Evolutionary conservation across 2,888 invertebrate species (phyloP), one percentile per base, ranked within the genome.

Genomic region (Myathropa florea): DNA sequence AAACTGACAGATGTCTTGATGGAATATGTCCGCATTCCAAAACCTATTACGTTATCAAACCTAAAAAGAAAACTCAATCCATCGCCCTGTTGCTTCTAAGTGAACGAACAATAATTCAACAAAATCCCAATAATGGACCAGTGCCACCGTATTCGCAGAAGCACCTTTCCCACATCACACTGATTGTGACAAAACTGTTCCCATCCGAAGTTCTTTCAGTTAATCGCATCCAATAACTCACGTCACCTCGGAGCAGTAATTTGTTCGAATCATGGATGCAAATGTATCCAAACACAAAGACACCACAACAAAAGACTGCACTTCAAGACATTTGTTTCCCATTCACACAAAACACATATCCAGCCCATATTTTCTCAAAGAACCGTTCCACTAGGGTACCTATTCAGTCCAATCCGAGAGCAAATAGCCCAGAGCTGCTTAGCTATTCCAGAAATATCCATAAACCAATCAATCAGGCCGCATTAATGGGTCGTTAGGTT

Each of bases 381-480:
- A 71, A 36, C 70, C 73, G 53, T 36, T 73, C 24, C 23, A 53
- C 18, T 59, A 10, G 24, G 14, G 36, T 36, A 18, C 36, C n/a
- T 65, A 64, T 57, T n/a, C 36, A 18, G 53, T 18, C 36, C 28
- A 73, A 57, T 71, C 64, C 21, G 28, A 39, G 30, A 12, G 28
- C 30, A 30, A 59, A 70, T 10, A 67, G 30, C 72, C 71, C 63
- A 57, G 33, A 23, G 57, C 73, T 78, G 60, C 67, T 77, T 78
- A 82, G 33, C 55, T 36, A 85, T 85, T 78, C 73, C 72, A 10
- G 61, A 82, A 73, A 86, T 65, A 77, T 65, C 78, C 85, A 86
- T 82, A 86, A 82, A 75, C 82, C 65, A 81, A 86, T 82, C 81
- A 86, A 85, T 85, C 84, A 85, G 81, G 24, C 59, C 81, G 76